Evolutionary conservation across 2,797 vertebrate species (phyloP).

Genomic region (Brachyrhaphis roseni): DNA sequence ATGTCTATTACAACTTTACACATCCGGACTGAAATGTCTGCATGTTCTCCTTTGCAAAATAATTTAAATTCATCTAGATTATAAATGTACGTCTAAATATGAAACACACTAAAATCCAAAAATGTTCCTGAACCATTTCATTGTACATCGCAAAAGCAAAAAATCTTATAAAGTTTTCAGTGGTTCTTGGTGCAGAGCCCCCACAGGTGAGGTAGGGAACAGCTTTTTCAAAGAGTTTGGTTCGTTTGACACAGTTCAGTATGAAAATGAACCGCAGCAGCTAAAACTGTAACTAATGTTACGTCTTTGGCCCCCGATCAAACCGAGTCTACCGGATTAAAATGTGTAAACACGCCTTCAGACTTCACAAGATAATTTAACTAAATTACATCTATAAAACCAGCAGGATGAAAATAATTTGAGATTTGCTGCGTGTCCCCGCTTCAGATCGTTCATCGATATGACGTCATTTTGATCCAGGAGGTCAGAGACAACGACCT

Average conservation of each 20-base stretch:
- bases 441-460: slow-evolving; percentile 85
- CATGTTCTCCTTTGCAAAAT: background rate
- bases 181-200: background rate
- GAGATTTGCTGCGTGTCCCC: slow-evolving; percentile 2
- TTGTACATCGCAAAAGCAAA: background rate
- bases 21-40: background rate
- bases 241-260: background rate
- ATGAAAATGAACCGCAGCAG: background rate
- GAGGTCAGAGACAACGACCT: slow-evolving; percentile 90
- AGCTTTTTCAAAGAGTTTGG: background rate
- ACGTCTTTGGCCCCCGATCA: background rate
- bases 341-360: background rate
- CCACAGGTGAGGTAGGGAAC: background rate
- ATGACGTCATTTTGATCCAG: slow-evolving; percentile 89
- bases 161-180: background rate
- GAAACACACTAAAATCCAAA: background rate
- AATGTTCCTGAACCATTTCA: background rate
- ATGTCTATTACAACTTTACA: background rate
- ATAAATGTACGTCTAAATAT: background rate
- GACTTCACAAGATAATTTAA: background rate
- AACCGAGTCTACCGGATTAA: background rate
- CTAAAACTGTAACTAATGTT: background rate
- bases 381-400: background rate
- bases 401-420: background rate
- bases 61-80: background rate